Conservation (phyloP, 2,113 vertebrate genomes). For the Pseudopodoces humilis region DNA sequence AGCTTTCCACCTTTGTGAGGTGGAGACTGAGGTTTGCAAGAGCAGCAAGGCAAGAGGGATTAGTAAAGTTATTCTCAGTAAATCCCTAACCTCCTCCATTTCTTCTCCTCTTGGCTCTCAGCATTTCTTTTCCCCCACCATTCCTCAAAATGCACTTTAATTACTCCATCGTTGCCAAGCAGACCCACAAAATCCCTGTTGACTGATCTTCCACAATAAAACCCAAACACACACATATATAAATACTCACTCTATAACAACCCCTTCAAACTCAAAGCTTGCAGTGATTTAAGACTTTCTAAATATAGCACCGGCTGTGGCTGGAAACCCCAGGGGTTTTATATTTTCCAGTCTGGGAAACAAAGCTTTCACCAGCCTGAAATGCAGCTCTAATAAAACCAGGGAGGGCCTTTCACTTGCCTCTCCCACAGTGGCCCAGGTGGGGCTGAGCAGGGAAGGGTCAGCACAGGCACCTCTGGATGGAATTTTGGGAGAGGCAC, state of each 20-base stretch:
- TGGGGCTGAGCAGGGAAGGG: background rate
- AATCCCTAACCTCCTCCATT: conserved; percentile 9
- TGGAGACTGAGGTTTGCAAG: background rate
- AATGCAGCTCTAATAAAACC: conserved; percentile 11
- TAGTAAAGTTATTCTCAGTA: conserved; percentile 3
- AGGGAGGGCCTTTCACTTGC: background rate
- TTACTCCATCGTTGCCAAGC: conserved; percentile 33
- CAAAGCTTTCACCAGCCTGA: conserved; percentile 63
- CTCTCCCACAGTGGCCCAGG: background rate
- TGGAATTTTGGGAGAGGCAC: background rate
- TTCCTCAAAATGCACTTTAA: conserved; percentile 42
- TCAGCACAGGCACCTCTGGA: background rate
- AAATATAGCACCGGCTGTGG: conserved; percentile 67
- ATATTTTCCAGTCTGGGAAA: conserved; percentile 47
- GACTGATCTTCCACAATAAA: conserved; percentile 24
- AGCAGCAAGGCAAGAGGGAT: conserved; percentile 1
- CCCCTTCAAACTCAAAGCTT: conserved; percentile 15
- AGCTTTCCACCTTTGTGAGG: conserved; percentile 38
- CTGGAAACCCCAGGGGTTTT: conserved; percentile 44
- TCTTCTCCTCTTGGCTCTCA: conserved; percentile 16
- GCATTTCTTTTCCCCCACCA: background rate
- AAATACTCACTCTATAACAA: conserved; percentile 20
- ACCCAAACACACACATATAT: background rate
- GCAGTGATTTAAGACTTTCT: conserved; percentile 41
- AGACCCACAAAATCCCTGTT: conserved; percentile 48